A percentile compares a stretch with the other conserved stretches of the same genome.
These are phyloP conservation scores for Ennomos fuscantarius DNA, from an alignment of 2,888 invertebrate genomes.

Conservation along the genomic window DNA sequence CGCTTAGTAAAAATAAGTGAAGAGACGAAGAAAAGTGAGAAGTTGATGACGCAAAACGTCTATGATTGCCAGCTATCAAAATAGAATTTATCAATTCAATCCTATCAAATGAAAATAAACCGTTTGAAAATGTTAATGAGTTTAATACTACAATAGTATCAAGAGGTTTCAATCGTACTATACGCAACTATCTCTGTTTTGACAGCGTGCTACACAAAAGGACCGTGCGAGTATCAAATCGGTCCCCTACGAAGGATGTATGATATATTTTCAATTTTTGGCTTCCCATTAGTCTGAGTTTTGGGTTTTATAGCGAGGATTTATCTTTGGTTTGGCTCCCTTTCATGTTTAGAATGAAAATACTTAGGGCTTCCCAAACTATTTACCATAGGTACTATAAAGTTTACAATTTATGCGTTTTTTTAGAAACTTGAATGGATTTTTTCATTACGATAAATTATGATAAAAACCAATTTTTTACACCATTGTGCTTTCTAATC, in stretches of 20 bases:
- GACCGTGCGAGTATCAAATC: constrained; percentile 59
- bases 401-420: constrained; percentile 7
- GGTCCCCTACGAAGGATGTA: constrained; percentile 63
- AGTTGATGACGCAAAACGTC: no score
- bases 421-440: no score
- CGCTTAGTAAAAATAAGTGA: no score
- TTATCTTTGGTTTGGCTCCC: constrained; percentile 51
- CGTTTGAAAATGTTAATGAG: constrained; percentile 15
- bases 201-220: constrained; percentile 68
- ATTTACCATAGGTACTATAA: no score
- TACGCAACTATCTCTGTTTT: constrained; percentile 73
- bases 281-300: constrained; percentile 65
- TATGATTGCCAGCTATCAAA: no score
- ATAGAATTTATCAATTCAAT: no score
- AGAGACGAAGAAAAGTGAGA: no score
- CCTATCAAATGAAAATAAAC: constrained; percentile 9
- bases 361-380: constrained; percentile 7
- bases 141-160: constrained; percentile 46
- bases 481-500: no score
- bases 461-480: no score
- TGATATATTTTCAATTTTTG: constrained; percentile 83
- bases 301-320: constrained; percentile 66
- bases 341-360: constrained; percentile 15
- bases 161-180: constrained; percentile 50
- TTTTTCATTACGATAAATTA: no score